A percentile compares a stretch with the other conserved stretches of the same genome.
phyloP scores from a whole-genome alignment of 1,140 invertebrate genomes.

The Melitaea cinxia region DNA sequence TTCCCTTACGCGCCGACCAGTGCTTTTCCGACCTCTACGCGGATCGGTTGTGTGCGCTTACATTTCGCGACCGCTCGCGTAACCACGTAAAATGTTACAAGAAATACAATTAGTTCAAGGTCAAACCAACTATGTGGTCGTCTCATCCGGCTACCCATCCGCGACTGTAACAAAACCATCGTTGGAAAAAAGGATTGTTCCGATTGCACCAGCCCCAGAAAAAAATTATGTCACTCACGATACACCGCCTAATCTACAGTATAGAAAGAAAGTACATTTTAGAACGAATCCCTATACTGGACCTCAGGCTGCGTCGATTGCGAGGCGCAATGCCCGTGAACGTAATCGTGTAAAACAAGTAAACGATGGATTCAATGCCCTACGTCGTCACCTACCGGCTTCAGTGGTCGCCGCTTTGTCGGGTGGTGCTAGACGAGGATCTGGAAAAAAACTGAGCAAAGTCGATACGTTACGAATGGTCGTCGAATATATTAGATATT shows the following conservation, averaged over 20 bases:
- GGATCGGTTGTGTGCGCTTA: constrained; percentile 57
- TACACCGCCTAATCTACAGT: constrained; percentile 79
- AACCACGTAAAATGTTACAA: constrained; percentile 77
- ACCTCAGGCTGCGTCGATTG: constrained; percentile 91
- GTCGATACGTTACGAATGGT: constrained; percentile 97
- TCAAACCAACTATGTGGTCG: constrained; percentile 83
- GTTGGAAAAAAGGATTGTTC: constrained; percentile 75
- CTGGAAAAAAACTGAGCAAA: constrained; percentile 95
- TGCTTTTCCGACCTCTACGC: constrained; percentile 66
- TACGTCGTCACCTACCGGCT: constrained; percentile 92
- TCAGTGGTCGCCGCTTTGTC: constrained; percentile 88
- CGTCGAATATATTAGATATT: constrained; percentile 95
- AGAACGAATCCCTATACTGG: constrained; percentile 83
- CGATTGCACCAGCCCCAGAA: constrained; percentile 82
- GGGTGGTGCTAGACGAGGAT: constrained; percentile 85
- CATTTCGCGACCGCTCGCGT: constrained; percentile 50
- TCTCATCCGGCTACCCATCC: constrained; percentile 75
- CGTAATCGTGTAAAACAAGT: constrained; percentile 97
- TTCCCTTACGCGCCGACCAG: constrained; percentile 60
- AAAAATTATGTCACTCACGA: constrained; percentile 78
- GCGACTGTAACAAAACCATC: constrained; percentile 61
- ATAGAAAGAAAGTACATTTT: constrained; percentile 89
- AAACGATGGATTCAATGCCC: constrained; percentile 95
- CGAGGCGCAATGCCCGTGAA: constrained; percentile 95
- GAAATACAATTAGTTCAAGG: constrained; percentile 80